phyloP scores from a whole-genome alignment of 2,888 invertebrate genomes.

The Drosophila helvetica region DNA sequence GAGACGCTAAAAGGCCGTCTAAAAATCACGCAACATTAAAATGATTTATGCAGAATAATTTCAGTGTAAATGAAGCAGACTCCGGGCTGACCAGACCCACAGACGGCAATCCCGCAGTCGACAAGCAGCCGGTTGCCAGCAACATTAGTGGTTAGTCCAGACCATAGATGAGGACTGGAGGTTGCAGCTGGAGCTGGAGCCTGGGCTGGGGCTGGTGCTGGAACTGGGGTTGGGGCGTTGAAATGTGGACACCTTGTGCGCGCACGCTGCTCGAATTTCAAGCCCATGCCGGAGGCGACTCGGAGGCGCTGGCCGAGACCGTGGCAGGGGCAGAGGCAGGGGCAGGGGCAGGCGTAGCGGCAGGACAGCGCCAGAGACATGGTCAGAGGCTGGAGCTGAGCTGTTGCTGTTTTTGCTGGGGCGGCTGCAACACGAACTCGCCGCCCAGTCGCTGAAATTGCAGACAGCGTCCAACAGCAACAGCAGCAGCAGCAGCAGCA shows the following conservation, averaged over 20 bases:
- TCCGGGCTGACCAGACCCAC: slow-evolving; percentile 52
- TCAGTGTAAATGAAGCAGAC: slow-evolving; percentile 73
- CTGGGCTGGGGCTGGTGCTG: background rate
- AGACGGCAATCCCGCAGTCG: slow-evolving; percentile 4
- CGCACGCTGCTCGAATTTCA: slow-evolving; percentile 73
- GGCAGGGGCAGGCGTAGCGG: background rate
- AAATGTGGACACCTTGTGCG: slow-evolving; percentile 75
- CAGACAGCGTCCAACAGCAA: slow-evolving; percentile 62
- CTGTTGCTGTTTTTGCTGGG: slow-evolving; percentile 41
- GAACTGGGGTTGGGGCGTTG: slow-evolving; percentile 61
- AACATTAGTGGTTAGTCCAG: slow-evolving; percentile 60
- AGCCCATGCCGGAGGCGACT: slow-evolving; percentile 38
- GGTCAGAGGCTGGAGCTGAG: slow-evolving; percentile 17
- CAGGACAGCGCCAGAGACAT: slow-evolving; percentile 7
- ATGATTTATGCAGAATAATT: slow-evolving; percentile 79
- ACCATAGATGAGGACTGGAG: slow-evolving; percentile 10
- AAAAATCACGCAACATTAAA: slow-evolving; percentile 78
- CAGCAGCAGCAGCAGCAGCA: slow-evolving; percentile 42
- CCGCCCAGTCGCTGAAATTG: slow-evolving; percentile 70
- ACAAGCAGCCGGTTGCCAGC: slow-evolving; percentile 31
- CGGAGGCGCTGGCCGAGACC: slow-evolving; percentile 19
- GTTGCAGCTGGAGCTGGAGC: slow-evolving; percentile 1
- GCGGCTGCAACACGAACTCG: slow-evolving; percentile 60
- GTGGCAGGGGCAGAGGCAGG: slow-evolving; percentile 13
- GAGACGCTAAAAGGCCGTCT: slow-evolving; percentile 73